Evolutionary conservation across 2,888 invertebrate genomes (phyloP), one percentile per base, ranked within the genome.

Genomic region (Cactoblastis cactorum): DNA sequence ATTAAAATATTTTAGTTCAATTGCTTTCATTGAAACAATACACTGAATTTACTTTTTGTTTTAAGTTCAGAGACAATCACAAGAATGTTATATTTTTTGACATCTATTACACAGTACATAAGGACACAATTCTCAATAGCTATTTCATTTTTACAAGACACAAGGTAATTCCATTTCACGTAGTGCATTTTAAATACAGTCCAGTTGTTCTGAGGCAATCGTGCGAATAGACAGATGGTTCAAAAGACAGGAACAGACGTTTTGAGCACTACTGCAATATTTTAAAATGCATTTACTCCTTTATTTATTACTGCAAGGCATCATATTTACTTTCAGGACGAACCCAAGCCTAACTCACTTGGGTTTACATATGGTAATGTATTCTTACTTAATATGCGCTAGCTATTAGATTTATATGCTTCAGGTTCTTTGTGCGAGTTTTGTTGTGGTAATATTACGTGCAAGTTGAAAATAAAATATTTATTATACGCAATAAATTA

Each of bases 171-270:
- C 47, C 47, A 37, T 48, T 48, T 15, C 24, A 37, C 47, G 47
- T 22, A 37, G 35, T 28, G 47, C 37, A 48, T 48, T 48, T 48
- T 38, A 48, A 37, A 48, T 48, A 48, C 47, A 37, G 47, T 48
- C 37, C 37, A 38, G 47, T 48, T 35, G 37, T 48, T 48, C 24
- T 24, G 37, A 38, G 14, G 37, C 47, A 48, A 48, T 48, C 47
- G 47, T 48, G 47, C 47, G 47, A 35, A 48, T 48, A 48, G 47
- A 38, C 37, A 48, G 47, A 48, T 48, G 47, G 47, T 48, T 37
- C 37, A 37, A 35, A 37, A 37, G 47, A 48, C 47, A 35, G 37
- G 24, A 37, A 24, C 47, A 48, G 47, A 48, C 47, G 18, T 49
- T 49, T 39, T 35, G 37, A n/a, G 48, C 24, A 48, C 35, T 48